A percentile compares a stretch with the other conserved stretches of the same genome.
Evolutionary conservation across 2,888 invertebrate species (phyloP).

Genomic region (Caenorhabditis zanzibari): DNA sequence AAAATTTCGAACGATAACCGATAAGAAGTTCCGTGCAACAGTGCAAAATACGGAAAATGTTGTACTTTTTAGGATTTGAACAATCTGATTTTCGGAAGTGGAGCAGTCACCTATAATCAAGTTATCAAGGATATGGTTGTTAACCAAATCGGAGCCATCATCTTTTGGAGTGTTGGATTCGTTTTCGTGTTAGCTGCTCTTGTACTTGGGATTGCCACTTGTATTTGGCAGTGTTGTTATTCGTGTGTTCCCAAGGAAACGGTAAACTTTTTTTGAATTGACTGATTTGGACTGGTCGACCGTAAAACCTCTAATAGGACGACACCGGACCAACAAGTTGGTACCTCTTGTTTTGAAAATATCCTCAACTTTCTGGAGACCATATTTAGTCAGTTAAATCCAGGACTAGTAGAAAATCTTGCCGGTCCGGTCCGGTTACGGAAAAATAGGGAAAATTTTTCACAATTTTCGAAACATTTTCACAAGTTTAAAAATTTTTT

Average conservation of each 20-base stretch:
- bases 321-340: no score
- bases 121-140: conserved; percentile 65
- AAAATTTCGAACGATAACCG: conserved; percentile 9
- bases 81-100: conserved; percentile 44
- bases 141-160: conserved; percentile 68
- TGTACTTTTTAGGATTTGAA: conserved; percentile 61
- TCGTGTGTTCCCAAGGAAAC: conserved; percentile 63
- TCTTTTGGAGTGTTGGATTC: conserved; percentile 70
- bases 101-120: conserved; percentile 34
- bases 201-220: conserved; percentile 62
- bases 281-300: no score
- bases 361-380: no score
- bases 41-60: background rate
- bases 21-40: conserved; percentile 22
- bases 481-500: no score
- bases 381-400: no score
- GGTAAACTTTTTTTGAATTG: conserved; percentile 11
- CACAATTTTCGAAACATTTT: no score
- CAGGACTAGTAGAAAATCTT: no score
- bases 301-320: no score
- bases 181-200: conserved; percentile 63
- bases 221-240: conserved; percentile 64
- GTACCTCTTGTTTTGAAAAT: no score
- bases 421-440: no score
- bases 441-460: no score